Conservation (phyloP, 2,113 vertebrate species). For the Eidolon helvum region DNA sequence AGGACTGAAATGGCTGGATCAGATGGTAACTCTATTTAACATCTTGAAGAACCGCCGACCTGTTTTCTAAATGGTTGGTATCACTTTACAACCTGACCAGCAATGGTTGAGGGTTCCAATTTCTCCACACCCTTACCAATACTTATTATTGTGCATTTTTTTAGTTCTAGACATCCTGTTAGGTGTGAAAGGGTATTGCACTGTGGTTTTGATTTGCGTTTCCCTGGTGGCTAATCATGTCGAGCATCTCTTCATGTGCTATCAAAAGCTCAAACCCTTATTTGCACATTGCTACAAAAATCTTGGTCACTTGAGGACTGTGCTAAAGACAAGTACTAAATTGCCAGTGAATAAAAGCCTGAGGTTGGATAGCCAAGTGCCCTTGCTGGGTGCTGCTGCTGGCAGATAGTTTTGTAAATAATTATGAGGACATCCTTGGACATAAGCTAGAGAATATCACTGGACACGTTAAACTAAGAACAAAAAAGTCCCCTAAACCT, state of each 20-base stretch:
- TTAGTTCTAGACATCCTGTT: not conserved
- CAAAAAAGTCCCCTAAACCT: not conserved
- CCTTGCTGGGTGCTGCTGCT: not conserved
- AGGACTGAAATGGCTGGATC: not conserved
- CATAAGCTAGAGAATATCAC: not conserved
- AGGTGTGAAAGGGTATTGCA: not conserved
- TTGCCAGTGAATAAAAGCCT: not conserved
- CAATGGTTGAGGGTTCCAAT: not conserved
- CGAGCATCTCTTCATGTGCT: not conserved
- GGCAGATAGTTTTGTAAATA: not conserved
- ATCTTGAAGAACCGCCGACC: not conserved
- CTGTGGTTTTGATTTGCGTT: not conserved
- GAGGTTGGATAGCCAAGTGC: not conserved
- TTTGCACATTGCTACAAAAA: not conserved
- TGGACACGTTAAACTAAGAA: not conserved
- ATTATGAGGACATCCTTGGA: not conserved
- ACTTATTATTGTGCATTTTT: not conserved
- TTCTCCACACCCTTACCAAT: not conserved
- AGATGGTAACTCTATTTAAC: not conserved
- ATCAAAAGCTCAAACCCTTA: not conserved
- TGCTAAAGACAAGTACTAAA: not conserved
- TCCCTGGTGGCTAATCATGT: not conserved
- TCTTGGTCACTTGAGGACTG: not conserved
- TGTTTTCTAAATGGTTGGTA: not conserved
- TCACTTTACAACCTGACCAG: not conserved